Base-by-base conservation (phyloP, 2,888 invertebrate species). In the Ashinkailepas kermadecensis region DNA sequence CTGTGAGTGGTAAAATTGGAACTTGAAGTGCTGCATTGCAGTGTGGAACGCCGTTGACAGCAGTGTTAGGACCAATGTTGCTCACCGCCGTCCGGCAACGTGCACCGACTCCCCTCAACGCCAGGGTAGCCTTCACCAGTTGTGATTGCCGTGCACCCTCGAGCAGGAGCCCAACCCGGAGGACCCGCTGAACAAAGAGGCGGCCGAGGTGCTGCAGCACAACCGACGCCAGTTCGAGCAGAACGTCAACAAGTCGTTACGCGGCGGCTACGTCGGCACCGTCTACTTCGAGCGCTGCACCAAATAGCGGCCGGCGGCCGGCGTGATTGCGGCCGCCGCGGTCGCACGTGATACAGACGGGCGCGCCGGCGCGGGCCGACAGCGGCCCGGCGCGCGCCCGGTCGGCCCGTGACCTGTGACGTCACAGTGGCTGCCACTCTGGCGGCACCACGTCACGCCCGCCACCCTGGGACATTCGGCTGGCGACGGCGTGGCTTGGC, bases 101-200 rank as follows among this genome's bases (percentile, higher is more conserved):
- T 39, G 39, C 39, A 4, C 39, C 1, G 39, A 39, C 39, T 39
- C 39, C 39, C 4, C 39, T 4, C 39, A 39, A 39, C 39, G 39
- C 39, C 39, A 39, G 39, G 4, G 4, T n/a, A n/a, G n/a, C n/a
- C n/a, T n/a, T n/a, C n/a, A n/a, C n/a, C n/a, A n/a, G n/a, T n/a
- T n/a, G n/a, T n/a, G n/a, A n/a, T n/a, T n/a, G n/a, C n/a, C n/a
- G n/a, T n/a, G n/a, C n/a, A 39, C 39, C 39, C 82, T 82, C 83
- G 86, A 87, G 21, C 86, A 96, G 96, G 99, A 99, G 89, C 99
- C 98, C 80, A 99, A 99, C 89, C 97, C 98, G 4, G 98, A 99
- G 89, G 99, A 99, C 90, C 99, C 98, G 15, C 88, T 99, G 85
- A 99, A 99, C 88, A 98, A 98, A 89, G 98, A 99, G 89, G 98